Base-by-base conservation (phyloP, 2,888 invertebrate species). In the Mylabris sibirica region DNA sequence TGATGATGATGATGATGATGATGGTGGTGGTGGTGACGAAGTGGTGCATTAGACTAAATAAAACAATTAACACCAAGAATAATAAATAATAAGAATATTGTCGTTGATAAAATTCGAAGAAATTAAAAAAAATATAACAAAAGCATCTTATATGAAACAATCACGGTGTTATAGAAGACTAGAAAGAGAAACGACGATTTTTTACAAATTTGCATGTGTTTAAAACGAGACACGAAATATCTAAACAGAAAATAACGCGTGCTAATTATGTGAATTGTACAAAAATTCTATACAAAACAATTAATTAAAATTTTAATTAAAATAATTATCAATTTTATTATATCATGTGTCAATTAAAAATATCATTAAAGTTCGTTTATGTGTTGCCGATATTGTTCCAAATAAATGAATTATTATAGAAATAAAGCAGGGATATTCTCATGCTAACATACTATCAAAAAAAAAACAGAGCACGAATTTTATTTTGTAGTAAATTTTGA, bases 281-380 rank as follows among this genome's bases (percentile, higher is more conserved):
- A 44, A 44, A 14, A 44, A 44, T 17, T 44, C 14, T 38, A 12
- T 38, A 38, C 38, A 38, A n/a, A n/a, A n/a, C n/a, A n/a, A n/a
- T n/a, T n/a, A n/a, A 30, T 30, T 30, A 30, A 30, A 30, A 30
- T 30, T 3, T 30, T 30, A 30, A 30, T 30, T 8, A 30, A 30
- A 30, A 30, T 30, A 0, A 6, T 30, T 30, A 30, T 3, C n/a
- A 3, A 30, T 30, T 30, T 8, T 4, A n/a, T n/a, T n/a, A 30
- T 30, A 17, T 49, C 49, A 49, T 49, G 49, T 49, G 49, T 49
- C 49, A 49, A 49, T 49, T 49, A 49, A 49, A 49, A 49, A 49
- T 49, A 8, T 14, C 2, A 12, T 41, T n/a, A 2, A 35, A 41
- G 1, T n/a, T n/a, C 3, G 14, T 41, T 41, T 1, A 2, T 14